Evolutionary conservation across 1,140 invertebrate genomes (phyloP), one percentile per base, ranked within the genome.

Genomic region (Halotydeus destructor): DNA sequence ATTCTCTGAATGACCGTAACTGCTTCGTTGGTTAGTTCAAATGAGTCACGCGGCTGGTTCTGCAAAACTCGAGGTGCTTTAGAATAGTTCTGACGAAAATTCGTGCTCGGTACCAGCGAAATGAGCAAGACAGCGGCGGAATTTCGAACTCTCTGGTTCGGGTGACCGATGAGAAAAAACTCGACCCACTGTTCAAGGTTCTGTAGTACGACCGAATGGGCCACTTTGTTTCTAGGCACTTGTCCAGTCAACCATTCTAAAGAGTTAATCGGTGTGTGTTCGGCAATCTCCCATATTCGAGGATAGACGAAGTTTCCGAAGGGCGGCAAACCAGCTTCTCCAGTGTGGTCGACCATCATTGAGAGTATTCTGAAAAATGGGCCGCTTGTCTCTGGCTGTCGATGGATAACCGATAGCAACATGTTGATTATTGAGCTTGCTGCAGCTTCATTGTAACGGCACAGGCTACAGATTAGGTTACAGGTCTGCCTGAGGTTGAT

Each of bases 401-500:
- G 81, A 14, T 75, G 79, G 41, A 88, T 84, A 5, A 80, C 76
- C 55, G 78, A 73, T 52, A 88, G 85, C 31, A 88, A 74, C 76
- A 84, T 84, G 12, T 69, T 71, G 26, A 88, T 73, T 31, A 88
- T 80, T 54, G 57, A 49, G 47, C 74, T 70, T 22, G 83, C 83
- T 16, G 88, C 60, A 47, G 75, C 65, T 48, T 88, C 82, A 60
- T 88, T 85, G 69, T 78, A 86, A 21, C 81, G 71, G 51, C 79
- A 84, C 16, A 93, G 65, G 19, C 81, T 83, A 57, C 84, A 84
- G 44, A 93, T 85, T 23, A 93, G 65, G 58, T 85, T 83, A 47
- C 79, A 72, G 3, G 84, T 88, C 60, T 89, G 83, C 53, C 84
- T 74, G 25, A 86, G 62, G 62, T 89, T 91, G 41, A 91, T 78